These are phyloP conservation scores for Paracyclopina nana DNA, from an alignment of 1,140 invertebrate species.

Conservation along the genomic window DNA sequence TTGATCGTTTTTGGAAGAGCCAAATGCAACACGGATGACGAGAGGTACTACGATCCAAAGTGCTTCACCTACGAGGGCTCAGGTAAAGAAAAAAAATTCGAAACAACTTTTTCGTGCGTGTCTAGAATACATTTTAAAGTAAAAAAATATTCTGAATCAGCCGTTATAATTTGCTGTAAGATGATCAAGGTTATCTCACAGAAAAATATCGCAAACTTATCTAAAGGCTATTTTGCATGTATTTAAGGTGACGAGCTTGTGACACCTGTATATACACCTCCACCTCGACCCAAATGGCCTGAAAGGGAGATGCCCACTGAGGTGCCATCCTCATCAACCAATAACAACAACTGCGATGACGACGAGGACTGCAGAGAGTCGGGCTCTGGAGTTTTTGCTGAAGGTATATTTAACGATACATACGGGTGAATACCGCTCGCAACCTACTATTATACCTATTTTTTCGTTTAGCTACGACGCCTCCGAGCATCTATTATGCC, in stretches of 20 bases:
- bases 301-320: slow-evolving; percentile 12
- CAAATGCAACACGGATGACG: slow-evolving; percentile 2
- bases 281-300: slow-evolving; percentile 37
- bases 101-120: background rate
- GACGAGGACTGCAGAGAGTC: slow-evolving; percentile 1
- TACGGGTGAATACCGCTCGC: too few relatives aligned
- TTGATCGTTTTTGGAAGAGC: background rate
- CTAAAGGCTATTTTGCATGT: too few relatives aligned
- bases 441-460: too few relatives aligned
- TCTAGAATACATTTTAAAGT: background rate
- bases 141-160: slow-evolving; percentile 13
- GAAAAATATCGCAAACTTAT: too few relatives aligned
- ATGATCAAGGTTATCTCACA: too few relatives aligned
- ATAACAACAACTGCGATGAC: slow-evolving; percentile 4
- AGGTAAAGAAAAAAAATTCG: background rate
- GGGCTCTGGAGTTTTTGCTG: too few relatives aligned
- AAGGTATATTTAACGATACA: too few relatives aligned
- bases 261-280: slow-evolving; percentile 69
- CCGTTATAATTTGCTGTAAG: too few relatives aligned
- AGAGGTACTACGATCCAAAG: slow-evolving; percentile 8
- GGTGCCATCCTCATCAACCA: background rate
- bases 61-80: slow-evolving; percentile 11
- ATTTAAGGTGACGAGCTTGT: slow-evolving; percentile 65
- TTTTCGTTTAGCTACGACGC: too few relatives aligned
- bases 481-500: too few relatives aligned